Percentiles rank a stretch among this genome's conserved stretches.
Evolutionary conservation across 1,140 invertebrate species (phyloP).

Genomic region (Drosophila cardini): DNA sequence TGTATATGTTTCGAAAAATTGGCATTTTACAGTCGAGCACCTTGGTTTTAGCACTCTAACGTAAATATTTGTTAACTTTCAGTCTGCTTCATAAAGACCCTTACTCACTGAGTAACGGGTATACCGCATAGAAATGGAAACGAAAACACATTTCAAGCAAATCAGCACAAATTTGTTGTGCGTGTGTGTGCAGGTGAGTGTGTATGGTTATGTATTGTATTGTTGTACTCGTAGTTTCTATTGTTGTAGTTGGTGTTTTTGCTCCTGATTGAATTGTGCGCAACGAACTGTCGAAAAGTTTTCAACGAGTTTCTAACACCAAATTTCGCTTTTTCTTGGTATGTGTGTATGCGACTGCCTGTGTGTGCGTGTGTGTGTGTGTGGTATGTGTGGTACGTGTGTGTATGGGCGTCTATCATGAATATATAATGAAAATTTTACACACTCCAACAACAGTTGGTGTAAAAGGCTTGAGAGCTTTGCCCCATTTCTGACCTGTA

Average conservation of each 20-base stretch:
- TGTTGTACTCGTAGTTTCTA: too few species aligned
- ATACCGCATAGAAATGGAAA: not conserved
- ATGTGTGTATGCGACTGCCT: not conserved
- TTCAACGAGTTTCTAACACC: conserved; percentile 72
- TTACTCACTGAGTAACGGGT: too few species aligned
- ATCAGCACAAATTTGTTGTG: conserved; percentile 31
- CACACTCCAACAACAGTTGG: conserved; percentile 47
- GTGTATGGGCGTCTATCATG: conserved; percentile 29
- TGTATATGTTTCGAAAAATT: too few species aligned
- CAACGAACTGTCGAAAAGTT: conserved; percentile 70
- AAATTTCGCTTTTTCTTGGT: conserved; percentile 39
- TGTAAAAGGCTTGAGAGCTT: conserved; percentile 5
- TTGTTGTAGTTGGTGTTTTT: conserved; percentile 49
- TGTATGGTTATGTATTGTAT: conserved; percentile 21
- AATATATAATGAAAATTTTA: conserved; percentile 76
- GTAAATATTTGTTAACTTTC: too few species aligned
- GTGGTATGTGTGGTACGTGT: too few species aligned
- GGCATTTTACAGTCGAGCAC: too few species aligned
- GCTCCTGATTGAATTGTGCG: conserved; percentile 73
- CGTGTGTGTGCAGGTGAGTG: conserved; percentile 17
- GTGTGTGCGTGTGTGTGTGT: conserved; percentile 9
- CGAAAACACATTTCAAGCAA: conserved; percentile 32
- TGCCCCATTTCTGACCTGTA: conserved; percentile 2
- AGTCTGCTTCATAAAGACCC: too few species aligned
- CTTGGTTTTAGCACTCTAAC: too few species aligned